Conservation (phyloP, 2,888 invertebrate genomes). For the Trissolcus japonicus region DNA sequence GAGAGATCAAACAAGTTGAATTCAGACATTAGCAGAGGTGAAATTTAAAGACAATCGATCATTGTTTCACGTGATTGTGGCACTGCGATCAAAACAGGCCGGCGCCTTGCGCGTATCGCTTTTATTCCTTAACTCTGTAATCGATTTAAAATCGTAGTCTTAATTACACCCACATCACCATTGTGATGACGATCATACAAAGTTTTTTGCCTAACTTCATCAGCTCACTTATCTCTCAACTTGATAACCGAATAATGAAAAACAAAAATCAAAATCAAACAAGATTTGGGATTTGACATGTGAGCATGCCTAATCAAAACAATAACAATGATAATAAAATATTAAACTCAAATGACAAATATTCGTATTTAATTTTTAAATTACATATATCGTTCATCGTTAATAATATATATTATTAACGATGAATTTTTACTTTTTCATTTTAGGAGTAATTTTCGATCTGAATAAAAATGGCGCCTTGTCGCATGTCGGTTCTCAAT, state of each 20-base stretch:
- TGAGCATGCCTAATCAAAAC: too few species aligned
- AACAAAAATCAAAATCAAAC: background rate
- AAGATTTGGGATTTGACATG: too few species aligned
- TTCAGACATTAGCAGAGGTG: too few species aligned
- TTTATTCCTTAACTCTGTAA: slow-evolving; percentile 53
- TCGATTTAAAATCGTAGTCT: slow-evolving; percentile 34
- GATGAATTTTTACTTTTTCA: too few species aligned
- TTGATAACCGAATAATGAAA: slow-evolving; percentile 36
- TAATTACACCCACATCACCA: slow-evolving; percentile 28
- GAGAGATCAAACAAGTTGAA: too few species aligned
- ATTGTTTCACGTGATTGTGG: slow-evolving; percentile 21
- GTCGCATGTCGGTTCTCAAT: too few species aligned
- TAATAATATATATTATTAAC: too few species aligned
- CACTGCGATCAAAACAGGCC: slow-evolving; percentile 39
- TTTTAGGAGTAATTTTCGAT: too few species aligned
- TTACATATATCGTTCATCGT: too few species aligned
- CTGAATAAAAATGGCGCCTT: too few species aligned
- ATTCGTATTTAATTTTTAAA: background rate
- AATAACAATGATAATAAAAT: too few species aligned
- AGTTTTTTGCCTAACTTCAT: slow-evolving; percentile 50
- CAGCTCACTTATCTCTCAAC: slow-evolving; percentile 29
- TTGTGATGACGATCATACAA: slow-evolving; percentile 44
- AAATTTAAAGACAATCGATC: slow-evolving; percentile 16
- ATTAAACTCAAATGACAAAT: too few species aligned
- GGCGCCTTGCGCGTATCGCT: slow-evolving; percentile 59